Conservation (phyloP, 2,888 invertebrate genomes). For the Anorthoa munda region DNA sequence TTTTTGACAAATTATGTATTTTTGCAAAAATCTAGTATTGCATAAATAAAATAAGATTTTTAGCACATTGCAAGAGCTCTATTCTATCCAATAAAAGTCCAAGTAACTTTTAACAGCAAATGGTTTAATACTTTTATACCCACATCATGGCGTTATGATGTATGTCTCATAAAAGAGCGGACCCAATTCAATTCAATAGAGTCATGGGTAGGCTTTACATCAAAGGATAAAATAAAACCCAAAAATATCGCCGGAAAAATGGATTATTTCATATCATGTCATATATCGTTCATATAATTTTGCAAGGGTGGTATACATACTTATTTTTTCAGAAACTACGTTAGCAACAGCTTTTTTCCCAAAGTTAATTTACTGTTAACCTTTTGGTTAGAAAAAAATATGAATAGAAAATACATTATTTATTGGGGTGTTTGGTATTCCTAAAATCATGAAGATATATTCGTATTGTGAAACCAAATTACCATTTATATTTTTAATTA, state of each 20-base stretch:
- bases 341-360: not conserved
- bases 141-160: not conserved
- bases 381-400: not conserved
- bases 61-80: not conserved
- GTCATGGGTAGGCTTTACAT: not conserved
- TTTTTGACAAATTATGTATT: not conserved
- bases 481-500: not conserved
- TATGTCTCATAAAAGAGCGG: constrained; percentile 11
- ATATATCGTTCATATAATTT: not conserved
- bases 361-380: not conserved
- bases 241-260: not conserved
- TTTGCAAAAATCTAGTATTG: too few relatives aligned
- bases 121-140: constrained; percentile 14
- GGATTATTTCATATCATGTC: constrained; percentile 6
- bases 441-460: not conserved
- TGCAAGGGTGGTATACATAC: too few relatives aligned
- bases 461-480: not conserved
- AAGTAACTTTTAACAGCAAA: constrained; percentile 1
- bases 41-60: constrained; percentile 1
- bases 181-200: constrained; percentile 10
- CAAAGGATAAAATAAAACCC: constrained; percentile 21
- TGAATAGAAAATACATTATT: not conserved
- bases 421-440: not conserved
- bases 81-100: not conserved
- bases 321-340: not conserved